A percentile compares a stretch with the other conserved stretches of the same genome.
phyloP scores from a whole-genome alignment of 2,797 vertebrate species.

The Enteromius fasciolatus region DNA sequence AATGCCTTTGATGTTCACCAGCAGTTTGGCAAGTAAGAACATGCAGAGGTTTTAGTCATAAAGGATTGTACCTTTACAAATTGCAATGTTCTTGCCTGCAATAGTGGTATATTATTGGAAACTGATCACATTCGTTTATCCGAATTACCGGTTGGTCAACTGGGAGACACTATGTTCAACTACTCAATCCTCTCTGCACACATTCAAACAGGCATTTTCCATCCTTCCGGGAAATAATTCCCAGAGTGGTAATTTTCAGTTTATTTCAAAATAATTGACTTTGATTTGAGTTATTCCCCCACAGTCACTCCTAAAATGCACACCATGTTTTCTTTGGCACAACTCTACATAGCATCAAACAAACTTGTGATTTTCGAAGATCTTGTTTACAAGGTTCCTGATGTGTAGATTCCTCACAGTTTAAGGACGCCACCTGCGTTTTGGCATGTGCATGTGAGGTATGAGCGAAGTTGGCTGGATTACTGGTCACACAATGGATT shows the following conservation, averaged over 20 bases:
- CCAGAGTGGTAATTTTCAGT: not conserved
- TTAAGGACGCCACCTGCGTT: conserved; percentile 38
- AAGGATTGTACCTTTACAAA: conserved; percentile 31
- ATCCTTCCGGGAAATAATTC: conserved; percentile 19
- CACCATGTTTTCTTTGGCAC: conserved; percentile 25
- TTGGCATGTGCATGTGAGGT: conserved; percentile 29
- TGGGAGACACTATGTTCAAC: not conserved
- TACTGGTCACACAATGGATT: conserved; percentile 48
- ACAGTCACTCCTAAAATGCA: conserved; percentile 23
- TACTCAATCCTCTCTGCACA: conserved; percentile 9
- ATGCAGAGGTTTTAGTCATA: conserved; percentile 48
- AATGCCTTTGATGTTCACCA: conserved; percentile 51
- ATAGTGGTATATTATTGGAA: conserved; percentile 37
- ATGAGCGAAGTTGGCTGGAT: conserved; percentile 44
- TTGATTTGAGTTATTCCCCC: conserved; percentile 10
- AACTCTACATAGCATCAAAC: not conserved
- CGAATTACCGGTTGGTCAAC: conserved; percentile 12
- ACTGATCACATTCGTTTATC: conserved; percentile 33
- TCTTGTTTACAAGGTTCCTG: conserved; percentile 38
- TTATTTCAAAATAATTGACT: conserved; percentile 8
- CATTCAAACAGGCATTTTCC: not conserved
- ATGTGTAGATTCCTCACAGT: conserved; percentile 31
- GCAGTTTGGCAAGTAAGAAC: conserved; percentile 54
- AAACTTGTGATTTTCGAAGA: conserved; percentile 24
- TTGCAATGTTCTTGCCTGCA: conserved; percentile 45